These are phyloP conservation scores for Saguinus imperator DNA, from an alignment of 2,113 vertebrate genomes.

Conservation along the genomic window DNA sequence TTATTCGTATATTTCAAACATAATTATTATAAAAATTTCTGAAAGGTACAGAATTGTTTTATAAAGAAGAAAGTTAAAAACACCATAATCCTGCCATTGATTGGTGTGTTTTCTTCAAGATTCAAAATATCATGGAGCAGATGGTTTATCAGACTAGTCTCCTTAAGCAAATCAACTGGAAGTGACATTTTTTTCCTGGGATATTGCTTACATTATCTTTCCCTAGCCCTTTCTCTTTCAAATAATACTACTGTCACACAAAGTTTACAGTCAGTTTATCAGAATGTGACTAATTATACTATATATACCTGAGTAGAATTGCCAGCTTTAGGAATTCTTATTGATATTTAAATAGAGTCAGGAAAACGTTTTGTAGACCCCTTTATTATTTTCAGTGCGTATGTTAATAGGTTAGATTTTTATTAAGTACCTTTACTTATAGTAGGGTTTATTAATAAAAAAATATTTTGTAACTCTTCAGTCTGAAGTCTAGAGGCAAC, in stretches of 20 bases:
- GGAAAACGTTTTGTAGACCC: neutral
- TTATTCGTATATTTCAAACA: neutral
- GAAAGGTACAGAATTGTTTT: neutral
- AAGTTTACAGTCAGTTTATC: neutral
- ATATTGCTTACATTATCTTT: constrained; percentile 13
- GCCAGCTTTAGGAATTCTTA: neutral
- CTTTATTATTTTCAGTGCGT: neutral
- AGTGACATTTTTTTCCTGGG: constrained; percentile 29
- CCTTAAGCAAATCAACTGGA: neutral
- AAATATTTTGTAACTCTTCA: constrained; percentile 10
- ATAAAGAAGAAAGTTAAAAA: neutral
- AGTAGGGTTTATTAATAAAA: constrained; percentile 13
- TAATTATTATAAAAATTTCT: constrained; percentile 25
- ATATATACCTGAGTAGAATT: neutral
- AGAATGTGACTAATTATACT: constrained; percentile 35
- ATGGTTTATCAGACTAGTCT: neutral
- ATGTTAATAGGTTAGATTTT: neutral
- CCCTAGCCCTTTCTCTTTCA: neutral
- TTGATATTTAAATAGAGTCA: neutral
- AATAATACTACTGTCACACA: neutral
- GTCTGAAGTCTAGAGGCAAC: neutral
- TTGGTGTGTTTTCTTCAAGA: constrained; percentile 20
- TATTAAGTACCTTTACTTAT: neutral
- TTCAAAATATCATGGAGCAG: neutral
- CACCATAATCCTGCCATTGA: neutral